Base-by-base conservation (phyloP, 2,113 vertebrate species). In the Alethe castanea region DNA sequence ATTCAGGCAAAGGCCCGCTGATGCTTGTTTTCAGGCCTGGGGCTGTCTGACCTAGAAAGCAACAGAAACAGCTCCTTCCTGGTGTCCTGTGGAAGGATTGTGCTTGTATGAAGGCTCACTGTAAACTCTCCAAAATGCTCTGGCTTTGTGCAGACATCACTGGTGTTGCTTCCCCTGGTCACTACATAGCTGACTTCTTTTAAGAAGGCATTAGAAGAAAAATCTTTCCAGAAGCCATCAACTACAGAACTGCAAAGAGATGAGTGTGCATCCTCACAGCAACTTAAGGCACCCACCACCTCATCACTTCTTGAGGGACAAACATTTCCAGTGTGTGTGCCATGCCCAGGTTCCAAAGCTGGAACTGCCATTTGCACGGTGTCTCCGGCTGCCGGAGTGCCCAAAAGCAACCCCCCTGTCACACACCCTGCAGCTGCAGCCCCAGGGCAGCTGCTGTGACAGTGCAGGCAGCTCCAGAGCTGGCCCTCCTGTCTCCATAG, bases 351-450 rank as follows among this genome's bases (percentile, higher is more conserved):
- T 36, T 6, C 33, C 79, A n/a, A 25, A 29, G n/a, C 20, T 6
- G 52, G 19, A 33, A 2, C 18, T 53, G 25, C 60, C 36, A 1
- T 35, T 9, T 16, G 74, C 42, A 3, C 22, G 4, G 12, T 9
- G 35, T 18, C 76, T 2, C 1, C 17, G 36, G 59, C 33, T 42
- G 22, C 65, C 0, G 0, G 23, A 5, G 14, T 8, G 69, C 42
- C 15, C 44, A 31, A 61, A 26, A 9, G 8, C 45, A 44, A 1
- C 0, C 12, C 31, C 45, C 24, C 45, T 56, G 24, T 1, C 11
- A 40, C 1, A 4, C 24, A 0, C n/a, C 14, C 4, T 61, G 52
- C 42, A 12, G 23, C 69, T 2, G 9, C 17, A 38, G 64, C 65
- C 48, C 4, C 28, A 1, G 50, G 17, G 7, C 59, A 25, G 45